These are phyloP conservation scores for Stegana nigrithorax DNA, from an alignment of 2,888 invertebrate genomes.

Conservation along the genomic window DNA sequence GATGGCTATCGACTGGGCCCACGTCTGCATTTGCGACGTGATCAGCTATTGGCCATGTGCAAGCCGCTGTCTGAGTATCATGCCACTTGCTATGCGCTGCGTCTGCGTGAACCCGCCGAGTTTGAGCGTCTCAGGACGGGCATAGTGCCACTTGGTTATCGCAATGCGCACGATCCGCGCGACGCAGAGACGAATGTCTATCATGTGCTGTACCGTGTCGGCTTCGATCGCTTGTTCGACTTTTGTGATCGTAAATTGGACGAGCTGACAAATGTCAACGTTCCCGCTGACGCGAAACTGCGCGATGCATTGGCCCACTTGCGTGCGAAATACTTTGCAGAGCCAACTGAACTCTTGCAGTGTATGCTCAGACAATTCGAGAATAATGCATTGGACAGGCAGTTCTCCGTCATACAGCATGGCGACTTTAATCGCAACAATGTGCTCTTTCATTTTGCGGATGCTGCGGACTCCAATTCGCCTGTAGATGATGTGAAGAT, in stretches of 20 bases:
- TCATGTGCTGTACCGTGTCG: slow-evolving; percentile 52
- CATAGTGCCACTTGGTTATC: slow-evolving; percentile 54
- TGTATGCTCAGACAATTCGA: slow-evolving; percentile 44
- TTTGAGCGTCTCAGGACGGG: slow-evolving; percentile 48
- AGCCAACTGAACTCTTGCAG: slow-evolving; percentile 58
- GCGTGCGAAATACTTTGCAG: slow-evolving; percentile 49
- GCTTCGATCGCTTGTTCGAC: slow-evolving; percentile 63
- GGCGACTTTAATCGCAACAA: slow-evolving; percentile 69
- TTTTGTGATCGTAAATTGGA: slow-evolving; percentile 52
- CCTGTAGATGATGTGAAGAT: slow-evolving; percentile 54
- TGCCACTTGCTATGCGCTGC: slow-evolving; percentile 59
- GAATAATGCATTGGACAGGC: slow-evolving; percentile 42
- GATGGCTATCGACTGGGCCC: slow-evolving; percentile 62
- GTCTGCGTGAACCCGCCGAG: slow-evolving; percentile 48
- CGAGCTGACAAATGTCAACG: slow-evolving; percentile 29
- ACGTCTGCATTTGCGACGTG: slow-evolving; percentile 46
- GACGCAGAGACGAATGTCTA: slow-evolving; percentile 47
- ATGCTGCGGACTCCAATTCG: background rate
- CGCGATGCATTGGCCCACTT: slow-evolving; percentile 43
- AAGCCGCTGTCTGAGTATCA: slow-evolving; percentile 59
- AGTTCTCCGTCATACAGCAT: slow-evolving; percentile 61
- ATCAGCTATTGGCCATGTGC: slow-evolving; percentile 60
- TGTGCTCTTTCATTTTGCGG: slow-evolving; percentile 61
- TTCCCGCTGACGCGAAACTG: slow-evolving; percentile 36
- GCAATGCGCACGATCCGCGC: slow-evolving; percentile 28